Base-by-base conservation (phyloP, 2,888 invertebrate genomes). In the Salticus scenicus region DNA sequence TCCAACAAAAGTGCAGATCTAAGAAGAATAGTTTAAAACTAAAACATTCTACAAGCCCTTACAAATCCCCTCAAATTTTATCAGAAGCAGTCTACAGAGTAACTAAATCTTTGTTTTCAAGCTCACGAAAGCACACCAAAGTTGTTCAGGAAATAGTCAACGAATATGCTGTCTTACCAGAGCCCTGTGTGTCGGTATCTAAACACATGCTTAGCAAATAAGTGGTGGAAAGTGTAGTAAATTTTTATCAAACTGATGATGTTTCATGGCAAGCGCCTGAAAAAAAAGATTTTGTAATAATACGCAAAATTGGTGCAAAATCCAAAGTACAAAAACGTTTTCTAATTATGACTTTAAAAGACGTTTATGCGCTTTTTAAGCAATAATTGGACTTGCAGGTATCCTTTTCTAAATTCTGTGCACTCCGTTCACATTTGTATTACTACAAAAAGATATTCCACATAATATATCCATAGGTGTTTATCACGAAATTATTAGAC, bases 91-190 rank as follows among this genome's bases (percentile, higher is more conserved):
- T 51, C 51, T n/a, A 51, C 17, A 51, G 51, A 51, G 51, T 20
- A 51, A 51, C 51, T 51, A 51, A 51, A 51, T 51, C 51, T 51
- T 51, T 51, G 51, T 17, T 17, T 51, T n/a, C 51, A 51, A 51
- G 51, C 17, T 20, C 17, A 8, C 5, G 51, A n/a, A 51, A 51
- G 17, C 51, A 17, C 17, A 51, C 41, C 8, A 51, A 51, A 51
- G 51, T 51, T 51, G 51, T 51, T 51, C 51, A 51, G 20, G 51
- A 51, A 51, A 51, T 51, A n/a, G 17, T 20, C 51, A 51, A 51
- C 17, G 17, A 20, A 51, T 51, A 51, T 51, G 51, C 51, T n/a
- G 51, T 51, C 17, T 20, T 51, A 51, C 51, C 51, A 51, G 17
- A 51, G 51, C 51, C 51, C 20, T 20, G 51, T 51, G 17, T 51